Base-by-base conservation (phyloP, 2,888 invertebrate genomes). In the Onchidella celtica region DNA sequence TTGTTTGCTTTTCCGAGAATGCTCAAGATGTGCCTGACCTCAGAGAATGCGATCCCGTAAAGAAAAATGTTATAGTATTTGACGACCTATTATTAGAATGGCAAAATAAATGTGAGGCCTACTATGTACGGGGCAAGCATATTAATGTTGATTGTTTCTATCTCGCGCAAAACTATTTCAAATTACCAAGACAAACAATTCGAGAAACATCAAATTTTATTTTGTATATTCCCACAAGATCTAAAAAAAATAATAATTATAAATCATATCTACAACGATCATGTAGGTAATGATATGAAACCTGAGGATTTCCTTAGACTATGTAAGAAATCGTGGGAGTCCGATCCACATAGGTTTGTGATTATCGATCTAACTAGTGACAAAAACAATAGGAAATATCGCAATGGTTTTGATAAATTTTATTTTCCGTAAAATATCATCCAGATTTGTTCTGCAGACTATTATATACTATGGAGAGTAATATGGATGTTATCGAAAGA, bases 51-150 rank as follows among this genome's bases (percentile, higher is more conserved):
- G 55, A 47, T n/a, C 27, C n/a, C 27, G n/a, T 27, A 32, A 4
- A 21, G 47, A 32, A 57, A 34, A 72, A 11, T 72, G 29, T 55
- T 14, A 72, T 55, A 72, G 55, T 47, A 17, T 74, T 59, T 61
- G 32, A 74, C 36, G 74, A 36, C 61, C 14, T 74, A 59, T 29
- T 74, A 61, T 32, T 57, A 55, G 61, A 61, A 74, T 61, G 61
- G 61, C 74, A 74, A 61, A 74, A 61, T 21, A 74, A 34, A 61
- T 74, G 74, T 74, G 61, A 74, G 2, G 36, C 34, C 38, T 74
- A 61, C 61, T 61, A 74, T 61, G 21, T 32, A 4, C 17, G 66
- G 9, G 66, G 66, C 6, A 66, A 32, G 32, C 66, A 32, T 29
- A 32, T 3, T 9, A 74, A 74, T 74, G 38, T 74, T 3, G 74